Base-by-base conservation (phyloP, 2,888 invertebrate genomes). In the Drosophila kanekoi region DNA sequence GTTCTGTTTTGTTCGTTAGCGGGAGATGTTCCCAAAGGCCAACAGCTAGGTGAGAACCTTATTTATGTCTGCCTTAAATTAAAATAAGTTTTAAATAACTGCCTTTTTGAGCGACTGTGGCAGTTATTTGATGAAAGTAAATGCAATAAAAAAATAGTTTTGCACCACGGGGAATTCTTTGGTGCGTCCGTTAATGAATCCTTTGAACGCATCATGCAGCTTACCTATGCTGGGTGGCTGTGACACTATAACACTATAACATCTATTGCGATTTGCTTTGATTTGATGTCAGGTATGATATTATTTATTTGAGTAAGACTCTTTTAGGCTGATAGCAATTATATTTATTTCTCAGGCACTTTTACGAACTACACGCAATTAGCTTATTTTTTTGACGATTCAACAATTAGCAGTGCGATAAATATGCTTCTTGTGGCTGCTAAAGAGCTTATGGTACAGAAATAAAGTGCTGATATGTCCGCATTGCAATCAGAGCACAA, bases 401-500 rank as follows among this genome's bases (percentile, higher is more conserved):
- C 49, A 61, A 35, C 40, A 47, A 57, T 59, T 32, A 49, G 45
- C 38, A 18, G 28, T 35, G 28, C 41, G 38, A 53, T 61, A 52
- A 63, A 23, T 5, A 40, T 48, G 28, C 28, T 45, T 43, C 8
- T 47, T 38, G n/a, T 23, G 33, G 18, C 16, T 48, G 6, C 4
- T n/a, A 51, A 44, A 59, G 28, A 37, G 52, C 41, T 62, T 16
- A 51, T 44, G 37, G 18, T 41, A 71, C 45, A 28, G 41, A 32
- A 40, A 18, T 52, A 38, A 47, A 44, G 47, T n/a, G 37, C 48
- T 62, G 72, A 59, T 77, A 65, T 40, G 61, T 43, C 14, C 10
- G 32, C 32, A 40, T 20, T 62, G 32, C 40, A 28, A 58, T 43
- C 44, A 58, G 37, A 47, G 38, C n/a, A 28, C 35, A 72, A 28